Conservation (phyloP, 1,140 invertebrate species). For the Drosophila watanabei region DNA sequence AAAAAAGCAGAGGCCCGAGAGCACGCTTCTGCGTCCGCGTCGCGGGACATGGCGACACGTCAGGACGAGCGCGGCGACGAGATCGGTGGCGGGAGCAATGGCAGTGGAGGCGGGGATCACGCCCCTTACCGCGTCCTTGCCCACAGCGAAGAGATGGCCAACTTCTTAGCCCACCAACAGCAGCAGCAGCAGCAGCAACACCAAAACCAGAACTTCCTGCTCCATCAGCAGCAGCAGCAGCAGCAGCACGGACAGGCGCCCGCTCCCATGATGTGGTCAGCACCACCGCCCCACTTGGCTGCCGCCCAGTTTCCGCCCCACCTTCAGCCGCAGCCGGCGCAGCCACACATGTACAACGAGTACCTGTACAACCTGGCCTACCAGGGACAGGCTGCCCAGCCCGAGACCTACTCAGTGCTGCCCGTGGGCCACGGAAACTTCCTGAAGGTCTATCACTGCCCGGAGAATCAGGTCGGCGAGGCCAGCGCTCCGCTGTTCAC, state of each 20-base stretch:
- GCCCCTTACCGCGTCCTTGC: slow-evolving; percentile 49
- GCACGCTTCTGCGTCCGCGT: slow-evolving; percentile 31
- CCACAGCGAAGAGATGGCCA: slow-evolving; percentile 57
- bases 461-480: slow-evolving; percentile 65
- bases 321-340: slow-evolving; percentile 53
- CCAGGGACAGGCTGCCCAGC: slow-evolving; percentile 52
- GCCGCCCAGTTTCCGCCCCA: slow-evolving; percentile 57
- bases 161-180: slow-evolving; percentile 66
- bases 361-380: slow-evolving; percentile 70
- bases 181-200: slow-evolving; percentile 61
- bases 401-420: slow-evolving; percentile 80
- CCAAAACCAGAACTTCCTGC: slow-evolving; percentile 50
- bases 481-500: slow-evolving; percentile 57
- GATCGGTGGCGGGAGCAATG: slow-evolving; percentile 36
- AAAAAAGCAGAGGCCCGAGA: slow-evolving; percentile 44
- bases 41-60: slow-evolving; percentile 64
- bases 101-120: slow-evolving; percentile 36
- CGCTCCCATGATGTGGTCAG: slow-evolving; percentile 62
- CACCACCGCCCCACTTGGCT: slow-evolving; percentile 50
- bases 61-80: slow-evolving; percentile 66
- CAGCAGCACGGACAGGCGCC: slow-evolving; percentile 51
- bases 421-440: slow-evolving; percentile 82
- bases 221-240: slow-evolving; percentile 40
- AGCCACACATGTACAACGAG: slow-evolving; percentile 71
- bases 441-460: slow-evolving; percentile 79